Base-by-base conservation (phyloP, 2,888 invertebrate species). In the Caenorhabditis sp. region DNA sequence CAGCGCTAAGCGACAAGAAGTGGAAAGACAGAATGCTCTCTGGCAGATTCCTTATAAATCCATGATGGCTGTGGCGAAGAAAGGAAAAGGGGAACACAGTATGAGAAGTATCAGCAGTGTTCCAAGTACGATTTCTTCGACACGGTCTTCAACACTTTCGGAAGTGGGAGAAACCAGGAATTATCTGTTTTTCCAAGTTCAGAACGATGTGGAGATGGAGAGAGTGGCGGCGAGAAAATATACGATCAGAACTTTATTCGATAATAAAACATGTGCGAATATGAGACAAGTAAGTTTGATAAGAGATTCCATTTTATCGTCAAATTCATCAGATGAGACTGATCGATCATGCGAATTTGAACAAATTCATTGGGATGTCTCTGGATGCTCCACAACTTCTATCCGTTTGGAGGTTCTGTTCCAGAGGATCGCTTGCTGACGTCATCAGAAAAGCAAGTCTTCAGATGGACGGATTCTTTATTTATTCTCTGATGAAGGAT, bases 341-440 rank as follows among this genome's bases (percentile, higher is more conserved):
- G n/a, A 58, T 88, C 0, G 85, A 87, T 35, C 86, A 88, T 61
- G 88, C 86, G 14, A 90, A 89, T 31, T 61, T 90, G 38, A 86
- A 87, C 70, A 85, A 86, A 26, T 91, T 91, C 77, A 75, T 89
- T 38, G 91, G 91, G 5, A 56, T 91, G 24, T 86, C 84, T 38
- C 70, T 88, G 7, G 91, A 91, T 56, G 90, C 86, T 10, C 89
- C 90, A 2, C 85, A 84, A 54, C 56, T 87, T 31, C 66, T 89
- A 35, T 88, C 89, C 0, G 69, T 91, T 4, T 91, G 91, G 91
- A 87, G 84, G 61, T 90, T 82, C 81, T 90, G 90, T 73, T 56
- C 84, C 4, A 77, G 90, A 54, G 89, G 90, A 14, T 86, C 86
- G 5, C 44, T 90, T 24, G 70, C 87, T 63, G 88, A 90, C 44